phyloP scores from a whole-genome alignment of 2,113 vertebrate species.

The Microtus ochrogaster region DNA sequence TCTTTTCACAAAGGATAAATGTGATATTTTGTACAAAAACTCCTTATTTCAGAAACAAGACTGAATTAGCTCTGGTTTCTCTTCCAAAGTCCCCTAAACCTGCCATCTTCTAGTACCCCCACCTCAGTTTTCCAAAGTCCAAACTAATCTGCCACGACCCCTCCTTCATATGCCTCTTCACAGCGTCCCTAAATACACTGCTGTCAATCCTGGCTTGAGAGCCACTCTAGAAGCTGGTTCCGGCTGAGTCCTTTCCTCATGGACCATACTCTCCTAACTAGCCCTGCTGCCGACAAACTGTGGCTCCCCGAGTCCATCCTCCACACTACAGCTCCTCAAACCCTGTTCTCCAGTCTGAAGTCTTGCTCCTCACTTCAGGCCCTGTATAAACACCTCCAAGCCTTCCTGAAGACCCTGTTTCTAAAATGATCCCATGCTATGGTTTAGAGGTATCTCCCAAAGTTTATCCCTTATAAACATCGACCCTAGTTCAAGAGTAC shows the following conservation, averaged over 20 bases:
- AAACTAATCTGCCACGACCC: background rate
- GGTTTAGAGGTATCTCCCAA: background rate
- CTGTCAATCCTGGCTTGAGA: background rate
- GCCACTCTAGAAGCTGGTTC: background rate
- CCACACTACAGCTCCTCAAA: background rate
- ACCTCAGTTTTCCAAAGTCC: background rate
- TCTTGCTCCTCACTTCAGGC: background rate
- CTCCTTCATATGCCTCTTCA: background rate
- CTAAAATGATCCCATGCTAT: background rate
- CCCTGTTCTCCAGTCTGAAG: background rate
- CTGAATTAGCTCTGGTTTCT: background rate
- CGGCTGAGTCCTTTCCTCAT: background rate
- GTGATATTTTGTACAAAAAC: background rate
- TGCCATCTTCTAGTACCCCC: background rate
- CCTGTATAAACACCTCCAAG: background rate
- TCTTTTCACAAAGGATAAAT: background rate
- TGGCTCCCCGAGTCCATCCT: background rate
- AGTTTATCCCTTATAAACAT: background rate
- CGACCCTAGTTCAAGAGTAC: background rate
- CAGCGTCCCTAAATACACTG: background rate
- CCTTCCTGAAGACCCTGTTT: background rate
- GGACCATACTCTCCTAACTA: background rate
- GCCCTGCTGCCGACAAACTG: background rate
- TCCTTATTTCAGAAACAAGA: background rate
- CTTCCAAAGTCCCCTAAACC: background rate